phyloP scores from a whole-genome alignment of 1,140 invertebrate species.

The Drosophila carrolli region DNA sequence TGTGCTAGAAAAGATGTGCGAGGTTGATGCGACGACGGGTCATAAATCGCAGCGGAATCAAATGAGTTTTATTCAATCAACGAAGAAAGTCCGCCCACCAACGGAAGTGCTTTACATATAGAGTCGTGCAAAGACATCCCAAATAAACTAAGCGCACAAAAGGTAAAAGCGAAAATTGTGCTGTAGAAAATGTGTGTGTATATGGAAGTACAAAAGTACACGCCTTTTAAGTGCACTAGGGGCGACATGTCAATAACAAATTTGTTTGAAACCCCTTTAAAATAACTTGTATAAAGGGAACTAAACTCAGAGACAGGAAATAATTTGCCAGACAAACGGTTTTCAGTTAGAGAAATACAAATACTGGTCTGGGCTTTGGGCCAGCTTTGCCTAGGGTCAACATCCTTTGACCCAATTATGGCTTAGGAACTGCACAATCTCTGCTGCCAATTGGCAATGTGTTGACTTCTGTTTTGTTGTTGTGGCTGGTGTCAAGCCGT shows the following conservation, averaged over 20 bases:
- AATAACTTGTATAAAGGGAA: slow-evolving; percentile 15
- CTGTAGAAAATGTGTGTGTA: slow-evolving; percentile 72
- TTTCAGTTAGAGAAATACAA: neutral
- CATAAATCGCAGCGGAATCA: slow-evolving; percentile 45
- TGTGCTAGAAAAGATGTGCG: slow-evolving; percentile 55
- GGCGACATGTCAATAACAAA: slow-evolving; percentile 53
- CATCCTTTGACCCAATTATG: slow-evolving; percentile 84
- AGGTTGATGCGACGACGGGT: slow-evolving; percentile 25
- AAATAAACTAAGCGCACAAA: slow-evolving; percentile 67
- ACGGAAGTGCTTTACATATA: slow-evolving; percentile 64
- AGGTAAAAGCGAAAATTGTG: slow-evolving; percentile 63
- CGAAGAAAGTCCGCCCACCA: slow-evolving; percentile 64
- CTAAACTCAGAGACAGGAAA: slow-evolving; percentile 44
- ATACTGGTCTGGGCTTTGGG: slow-evolving; percentile 11
- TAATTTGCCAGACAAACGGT: slow-evolving; percentile 53
- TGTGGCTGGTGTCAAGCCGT: slow-evolving; percentile 47
- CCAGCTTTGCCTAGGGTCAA: slow-evolving; percentile 62
- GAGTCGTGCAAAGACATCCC: slow-evolving; percentile 32
- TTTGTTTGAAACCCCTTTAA: slow-evolving; percentile 13
- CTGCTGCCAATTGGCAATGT: slow-evolving; percentile 43
- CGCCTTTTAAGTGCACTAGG: slow-evolving; percentile 70
- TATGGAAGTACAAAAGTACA: slow-evolving; percentile 49
- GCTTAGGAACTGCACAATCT: slow-evolving; percentile 51
- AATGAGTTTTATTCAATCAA: slow-evolving; percentile 82
- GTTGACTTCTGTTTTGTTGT: slow-evolving; percentile 50